Conservation (phyloP, 2,888 invertebrate species). For the Stenolophus ochropezus region DNA sequence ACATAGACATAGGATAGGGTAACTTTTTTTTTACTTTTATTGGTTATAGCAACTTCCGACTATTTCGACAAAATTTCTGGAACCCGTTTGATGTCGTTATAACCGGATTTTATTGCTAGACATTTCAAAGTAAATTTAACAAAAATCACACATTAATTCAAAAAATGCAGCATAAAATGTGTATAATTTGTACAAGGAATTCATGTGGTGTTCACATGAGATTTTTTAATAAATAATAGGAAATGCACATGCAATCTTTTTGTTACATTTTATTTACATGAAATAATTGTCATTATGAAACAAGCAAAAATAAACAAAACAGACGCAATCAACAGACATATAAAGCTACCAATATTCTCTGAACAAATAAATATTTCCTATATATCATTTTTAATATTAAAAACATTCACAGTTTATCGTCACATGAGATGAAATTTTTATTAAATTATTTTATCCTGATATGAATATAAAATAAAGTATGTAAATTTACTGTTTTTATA, state of each 20-base stretch:
- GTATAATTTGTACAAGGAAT: no score
- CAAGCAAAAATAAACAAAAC: not conserved
- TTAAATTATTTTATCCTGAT: not conserved
- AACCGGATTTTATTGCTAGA: no score
- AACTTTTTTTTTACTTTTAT: no score
- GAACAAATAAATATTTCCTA: not conserved
- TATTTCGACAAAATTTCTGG: no score
- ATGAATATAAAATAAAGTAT: not conserved
- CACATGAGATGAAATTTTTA: not conserved
- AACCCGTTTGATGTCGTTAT: no score
- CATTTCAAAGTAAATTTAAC: no score
- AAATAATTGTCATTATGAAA: not conserved
- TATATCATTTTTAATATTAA: not conserved
- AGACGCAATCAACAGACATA: not conserved
- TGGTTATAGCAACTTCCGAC: no score
- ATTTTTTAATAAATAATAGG: not conserved
- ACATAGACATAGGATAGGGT: no score
- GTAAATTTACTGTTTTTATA: not conserved
- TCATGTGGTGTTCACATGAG: no score
- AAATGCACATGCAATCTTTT: not conserved
- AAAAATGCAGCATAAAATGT: no score
- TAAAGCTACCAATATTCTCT: not conserved
- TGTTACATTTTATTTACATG: not conserved
- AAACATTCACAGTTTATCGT: not conserved
- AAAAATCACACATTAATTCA: no score